Evolutionary conservation across 2,888 invertebrate genomes (phyloP).

Genomic region (Luperina testacea): DNA sequence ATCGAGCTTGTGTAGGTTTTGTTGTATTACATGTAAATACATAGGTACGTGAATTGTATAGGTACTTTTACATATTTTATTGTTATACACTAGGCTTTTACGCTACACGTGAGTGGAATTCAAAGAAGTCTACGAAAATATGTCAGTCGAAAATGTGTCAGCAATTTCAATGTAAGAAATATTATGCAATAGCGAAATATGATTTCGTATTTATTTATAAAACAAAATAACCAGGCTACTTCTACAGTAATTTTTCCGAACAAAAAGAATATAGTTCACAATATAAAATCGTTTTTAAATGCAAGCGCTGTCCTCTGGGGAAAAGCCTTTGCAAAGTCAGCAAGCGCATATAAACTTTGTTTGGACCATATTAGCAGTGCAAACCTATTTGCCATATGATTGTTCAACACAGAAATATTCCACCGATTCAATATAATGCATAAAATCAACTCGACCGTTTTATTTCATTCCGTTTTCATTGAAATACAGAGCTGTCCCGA

Average conservation of each 20-base stretch:
- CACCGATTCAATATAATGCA: conserved; percentile 42
- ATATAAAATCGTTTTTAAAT: conserved; percentile 22
- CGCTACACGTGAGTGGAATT: conserved; percentile 5
- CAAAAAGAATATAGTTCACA: not conserved
- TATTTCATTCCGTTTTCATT: conserved; percentile 43
- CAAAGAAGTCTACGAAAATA: not conserved
- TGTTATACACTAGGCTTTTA: conserved; percentile 6
- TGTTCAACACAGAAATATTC: conserved; percentile 42
- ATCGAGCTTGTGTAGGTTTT: not conserved
- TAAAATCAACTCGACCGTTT: conserved; percentile 47
- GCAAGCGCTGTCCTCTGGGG: conserved; percentile 7
- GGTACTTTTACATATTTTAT: not conserved
- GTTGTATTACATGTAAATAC: not conserved
- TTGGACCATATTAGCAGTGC: conserved; percentile 50
- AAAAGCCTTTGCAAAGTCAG: conserved; percentile 36
- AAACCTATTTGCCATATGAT: conserved; percentile 53
- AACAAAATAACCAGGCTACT: too few relatives aligned
- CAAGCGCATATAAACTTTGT: conserved; percentile 28
- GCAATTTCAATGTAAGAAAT: not conserved
- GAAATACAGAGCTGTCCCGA: conserved; percentile 32
- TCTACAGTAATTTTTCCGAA: not conserved
- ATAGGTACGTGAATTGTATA: not conserved
- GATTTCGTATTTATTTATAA: not conserved
- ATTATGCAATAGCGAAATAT: not conserved
- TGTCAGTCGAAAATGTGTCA: not conserved